A percentile compares a stretch with the other conserved stretches of the same genome.
These are phyloP conservation scores for Drosophila rubida DNA, from an alignment of 2,888 invertebrate species.

Conservation along the genomic window DNA sequence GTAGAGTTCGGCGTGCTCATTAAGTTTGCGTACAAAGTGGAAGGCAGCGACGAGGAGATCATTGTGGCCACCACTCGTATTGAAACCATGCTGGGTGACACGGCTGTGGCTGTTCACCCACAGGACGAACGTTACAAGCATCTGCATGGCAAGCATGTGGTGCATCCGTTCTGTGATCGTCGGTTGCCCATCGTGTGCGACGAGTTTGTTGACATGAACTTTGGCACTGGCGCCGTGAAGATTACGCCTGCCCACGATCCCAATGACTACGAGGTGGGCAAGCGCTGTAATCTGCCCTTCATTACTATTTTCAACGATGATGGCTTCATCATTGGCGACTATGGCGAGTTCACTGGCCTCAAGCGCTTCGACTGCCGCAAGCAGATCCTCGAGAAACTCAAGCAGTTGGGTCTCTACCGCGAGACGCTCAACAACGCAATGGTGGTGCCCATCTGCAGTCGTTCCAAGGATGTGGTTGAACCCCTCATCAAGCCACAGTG, in stretches of 20 bases:
- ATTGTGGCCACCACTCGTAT: conserved; percentile 98
- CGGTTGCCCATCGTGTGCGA: conserved; percentile 95
- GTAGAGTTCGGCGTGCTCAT: conserved; percentile 96
- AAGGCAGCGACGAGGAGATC: conserved; percentile 89
- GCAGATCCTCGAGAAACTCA: conserved; percentile 91
- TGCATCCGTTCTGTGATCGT: conserved; percentile 95
- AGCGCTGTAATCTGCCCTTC: conserved; percentile 93
- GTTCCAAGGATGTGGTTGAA: conserved; percentile 99
- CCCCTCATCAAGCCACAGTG: conserved; percentile 98
- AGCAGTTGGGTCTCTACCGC: conserved; percentile 89
- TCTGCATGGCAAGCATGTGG: conserved; percentile 92
- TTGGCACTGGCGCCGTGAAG: conserved; percentile 99
- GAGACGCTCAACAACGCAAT: conserved; percentile 96
- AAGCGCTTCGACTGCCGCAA: conserved; percentile 96
- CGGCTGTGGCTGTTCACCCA: conserved; percentile 99
- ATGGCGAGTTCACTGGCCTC: conserved; percentile 93
- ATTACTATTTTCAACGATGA: conserved; percentile 96
- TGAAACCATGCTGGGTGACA: conserved; percentile 99
- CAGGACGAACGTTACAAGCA: conserved; percentile 93
- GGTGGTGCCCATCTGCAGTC: conserved; percentile 97
- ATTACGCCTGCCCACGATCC: conserved; percentile 99
- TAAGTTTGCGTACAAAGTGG: conserved; percentile 95
- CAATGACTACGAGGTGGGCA: conserved; percentile 98
- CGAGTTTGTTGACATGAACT: conserved; percentile 96
- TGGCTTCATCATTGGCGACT: conserved; percentile 93